Conservation (phyloP, 2,888 invertebrate species). For the Netelia inedita region DNA sequence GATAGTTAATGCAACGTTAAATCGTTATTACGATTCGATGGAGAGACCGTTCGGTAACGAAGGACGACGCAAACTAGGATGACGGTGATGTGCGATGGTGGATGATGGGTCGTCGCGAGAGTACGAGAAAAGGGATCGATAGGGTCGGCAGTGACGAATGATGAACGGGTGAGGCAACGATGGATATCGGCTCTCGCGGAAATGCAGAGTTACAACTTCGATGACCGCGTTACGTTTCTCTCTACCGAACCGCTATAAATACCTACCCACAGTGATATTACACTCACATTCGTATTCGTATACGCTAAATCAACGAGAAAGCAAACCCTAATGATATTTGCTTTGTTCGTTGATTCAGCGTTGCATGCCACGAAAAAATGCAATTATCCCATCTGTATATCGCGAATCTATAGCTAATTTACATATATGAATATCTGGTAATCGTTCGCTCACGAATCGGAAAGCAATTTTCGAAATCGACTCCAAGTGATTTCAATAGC, state of each 20-base stretch:
- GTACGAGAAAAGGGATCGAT: conserved; percentile 17
- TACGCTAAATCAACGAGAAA: conserved; percentile 3
- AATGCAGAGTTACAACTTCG: conserved; percentile 4
- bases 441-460: neutral
- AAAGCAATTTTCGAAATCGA: conserved; percentile 43
- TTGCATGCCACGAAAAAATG: neutral
- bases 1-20: conserved; percentile 31
- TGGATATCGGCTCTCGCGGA: neutral
- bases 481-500: conserved; percentile 2
- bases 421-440: conserved; percentile 22
- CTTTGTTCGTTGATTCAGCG: neutral
- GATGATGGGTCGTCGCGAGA: neutral
- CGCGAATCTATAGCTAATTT: conserved; percentile 19
- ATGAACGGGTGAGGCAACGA: neutral
- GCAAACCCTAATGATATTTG: conserved; percentile 10
- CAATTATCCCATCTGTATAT: conserved; percentile 1
- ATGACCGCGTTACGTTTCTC: neutral
- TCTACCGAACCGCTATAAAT: neutral
- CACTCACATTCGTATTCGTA: no score
- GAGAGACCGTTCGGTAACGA: conserved; percentile 25
- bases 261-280: no score
- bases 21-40: conserved; percentile 40
- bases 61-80: conserved; percentile 3
- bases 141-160: neutral
- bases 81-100: neutral